Evolutionary conservation across 2,797 vertebrate species (phyloP), one percentile per base, ranked within the genome.

Genomic region (Triplophysa bombifrons): DNA sequence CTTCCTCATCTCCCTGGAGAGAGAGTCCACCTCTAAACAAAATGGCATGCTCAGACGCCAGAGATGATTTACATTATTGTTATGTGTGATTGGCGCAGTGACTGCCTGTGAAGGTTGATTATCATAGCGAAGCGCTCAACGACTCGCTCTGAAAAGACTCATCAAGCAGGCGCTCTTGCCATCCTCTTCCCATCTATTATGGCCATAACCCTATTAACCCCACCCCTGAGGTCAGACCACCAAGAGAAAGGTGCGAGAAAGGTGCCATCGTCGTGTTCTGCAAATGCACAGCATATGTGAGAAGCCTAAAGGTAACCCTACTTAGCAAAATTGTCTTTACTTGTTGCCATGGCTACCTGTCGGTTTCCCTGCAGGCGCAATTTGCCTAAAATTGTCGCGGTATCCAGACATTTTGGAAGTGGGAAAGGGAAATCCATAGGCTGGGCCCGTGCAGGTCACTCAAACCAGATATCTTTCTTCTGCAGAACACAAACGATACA

Each of bases 1-100:
- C 88, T 86, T 67, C 81, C 82, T 85, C 86, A 82, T 87, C 89
- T 84, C 25, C 76, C 82, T 87, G 81, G 82, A 89, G 50, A 19
- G 88, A 90, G 85, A 84, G 84, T 88, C 89, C 87, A 87, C 91
- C 89, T 92, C 84, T 89, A 89, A 87, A 90, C 82, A 88, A 85
- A 91, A 90, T 91, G 85, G 89, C 92, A 89, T 87, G 86, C 89
- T 89, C 83, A 83, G 83, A 78, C 60, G 86, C 79, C 79, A 88
- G 83, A 70, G 83, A 85, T 85, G 80, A 83, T 81, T 86, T 88
- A 88, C 85, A 65, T 44, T 22, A 85, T 86, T 78, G 82, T 80
- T 48, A 68, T 30, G 38, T 63, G 76, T 58, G 64, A 27, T 73
- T 13, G 55, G 83, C 65, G 67, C 84, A 75, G 73, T n/a, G 80